Percentiles rank a stretch among this genome's conserved stretches.
Evolutionary conservation across 2,113 vertebrate species (phyloP).

Genomic region (Lagopus leucura): DNA sequence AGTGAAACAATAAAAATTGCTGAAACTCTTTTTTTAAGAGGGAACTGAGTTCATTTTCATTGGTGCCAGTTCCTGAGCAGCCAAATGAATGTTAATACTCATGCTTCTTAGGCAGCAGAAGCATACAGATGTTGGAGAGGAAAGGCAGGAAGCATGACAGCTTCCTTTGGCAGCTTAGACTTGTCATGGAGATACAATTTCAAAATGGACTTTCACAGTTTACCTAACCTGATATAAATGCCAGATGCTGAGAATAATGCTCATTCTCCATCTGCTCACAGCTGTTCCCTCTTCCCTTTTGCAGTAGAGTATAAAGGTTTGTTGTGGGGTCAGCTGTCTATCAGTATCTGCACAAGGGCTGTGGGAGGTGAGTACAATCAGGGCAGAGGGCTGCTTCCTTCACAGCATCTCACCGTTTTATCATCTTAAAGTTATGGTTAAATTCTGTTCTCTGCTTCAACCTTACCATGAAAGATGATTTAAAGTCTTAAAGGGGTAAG

Average conservation of each 20-base stretch:
- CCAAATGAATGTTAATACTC: background rate
- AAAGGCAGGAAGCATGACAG: background rate
- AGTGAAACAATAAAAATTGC: background rate
- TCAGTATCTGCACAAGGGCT: background rate
- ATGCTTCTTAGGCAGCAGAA: slow-evolving; percentile 20
- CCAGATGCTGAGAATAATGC: background rate
- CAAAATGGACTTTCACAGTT: background rate
- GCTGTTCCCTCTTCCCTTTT: background rate
- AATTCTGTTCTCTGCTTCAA: background rate
- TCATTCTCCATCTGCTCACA: background rate
- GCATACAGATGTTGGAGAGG: background rate
- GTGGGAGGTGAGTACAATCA: background rate
- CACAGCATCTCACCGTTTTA: background rate
- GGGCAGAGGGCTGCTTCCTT: background rate
- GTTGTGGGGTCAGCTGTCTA: background rate
- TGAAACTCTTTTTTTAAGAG: background rate
- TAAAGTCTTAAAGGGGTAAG: background rate
- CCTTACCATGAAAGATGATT: background rate
- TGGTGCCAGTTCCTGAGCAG: background rate
- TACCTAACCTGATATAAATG: background rate
- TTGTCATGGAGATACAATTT: background rate
- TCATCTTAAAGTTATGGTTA: background rate
- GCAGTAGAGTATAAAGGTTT: background rate
- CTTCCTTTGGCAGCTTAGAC: background rate
- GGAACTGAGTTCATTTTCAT: background rate